A percentile compares a stretch with the other conserved stretches of the same genome.
Conservation (phyloP, 2,888 invertebrate genomes). For the Margaritifera margaritifera region DNA sequence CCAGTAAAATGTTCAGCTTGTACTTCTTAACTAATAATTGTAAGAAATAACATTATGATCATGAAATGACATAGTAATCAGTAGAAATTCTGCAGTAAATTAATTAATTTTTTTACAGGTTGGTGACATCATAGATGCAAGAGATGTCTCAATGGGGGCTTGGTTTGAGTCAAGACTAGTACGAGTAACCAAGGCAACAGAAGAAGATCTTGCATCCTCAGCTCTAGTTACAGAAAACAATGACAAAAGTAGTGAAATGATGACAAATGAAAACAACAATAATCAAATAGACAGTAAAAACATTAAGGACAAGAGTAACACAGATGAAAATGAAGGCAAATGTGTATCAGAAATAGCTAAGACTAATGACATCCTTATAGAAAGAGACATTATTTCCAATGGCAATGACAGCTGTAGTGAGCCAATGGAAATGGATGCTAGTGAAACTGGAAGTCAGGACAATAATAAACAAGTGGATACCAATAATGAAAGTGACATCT, state of each 20-base stretch:
- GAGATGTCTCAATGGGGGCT: slow-evolving; percentile 79
- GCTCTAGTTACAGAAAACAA: slow-evolving; percentile 9
- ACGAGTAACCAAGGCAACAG: slow-evolving; percentile 42
- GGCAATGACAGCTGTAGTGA: slow-evolving; percentile 31
- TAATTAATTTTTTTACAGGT: slow-evolving; percentile 54
- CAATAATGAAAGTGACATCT: slow-evolving; percentile 11
- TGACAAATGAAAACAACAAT: slow-evolving; percentile 1
- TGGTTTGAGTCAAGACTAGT: slow-evolving; percentile 82
- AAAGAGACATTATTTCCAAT: slow-evolving; percentile 12
- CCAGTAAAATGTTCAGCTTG: too few species aligned
- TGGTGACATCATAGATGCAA: slow-evolving; percentile 82
- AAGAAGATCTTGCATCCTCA: background rate
- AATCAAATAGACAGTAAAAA: slow-evolving; percentile 9
- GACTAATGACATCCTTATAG: too few species aligned
- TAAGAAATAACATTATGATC: too few species aligned
- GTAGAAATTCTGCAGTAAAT: too few species aligned
- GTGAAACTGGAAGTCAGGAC: slow-evolving; percentile 8
- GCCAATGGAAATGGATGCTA: slow-evolving; percentile 33
- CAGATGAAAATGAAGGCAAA: slow-evolving; percentile 17
- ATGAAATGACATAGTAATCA: too few species aligned
- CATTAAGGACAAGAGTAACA: slow-evolving; percentile 16
- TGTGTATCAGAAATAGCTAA: slow-evolving; percentile 10
- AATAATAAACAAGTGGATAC: slow-evolving; percentile 11
- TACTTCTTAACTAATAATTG: too few species aligned
- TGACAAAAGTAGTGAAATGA: slow-evolving; percentile 4